Evolutionary conservation across 2,888 invertebrate genomes (phyloP).

Genomic region (Galeopsomyia nigrocyanea): DNA sequence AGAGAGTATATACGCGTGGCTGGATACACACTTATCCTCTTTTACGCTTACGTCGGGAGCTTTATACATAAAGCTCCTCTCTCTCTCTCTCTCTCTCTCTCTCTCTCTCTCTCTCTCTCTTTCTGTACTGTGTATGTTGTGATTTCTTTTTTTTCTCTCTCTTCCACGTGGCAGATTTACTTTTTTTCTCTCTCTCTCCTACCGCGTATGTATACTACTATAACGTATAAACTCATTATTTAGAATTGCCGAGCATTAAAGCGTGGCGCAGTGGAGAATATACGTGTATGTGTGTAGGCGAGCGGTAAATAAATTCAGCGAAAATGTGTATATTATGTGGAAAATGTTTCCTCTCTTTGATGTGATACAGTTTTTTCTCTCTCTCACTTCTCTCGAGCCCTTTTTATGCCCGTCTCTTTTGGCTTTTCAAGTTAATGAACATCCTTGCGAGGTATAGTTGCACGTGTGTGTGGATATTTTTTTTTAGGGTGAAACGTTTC

Average conservation of each 20-base stretch:
- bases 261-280: not conserved
- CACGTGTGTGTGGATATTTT: no score
- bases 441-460: no score
- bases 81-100: not conserved
- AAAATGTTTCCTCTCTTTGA: conserved; percentile 3
- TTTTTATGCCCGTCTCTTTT: no score
- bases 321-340: not conserved
- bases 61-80: conserved; percentile 35
- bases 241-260: conserved; percentile 28
- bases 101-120: not conserved
- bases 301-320: conserved; percentile 13
- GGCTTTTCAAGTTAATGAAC: no score
- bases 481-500: no score
- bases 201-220: not conserved
- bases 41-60: conserved; percentile 26
- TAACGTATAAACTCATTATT: conserved; percentile 39
- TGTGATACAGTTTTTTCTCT: no score
- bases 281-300: not conserved
- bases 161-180: not conserved
- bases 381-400: no score
- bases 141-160: not conserved
- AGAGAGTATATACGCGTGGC: not conserved
- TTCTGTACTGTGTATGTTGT: no score
- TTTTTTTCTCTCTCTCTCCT: not conserved
- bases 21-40: conserved; percentile 36